Base-by-base conservation (phyloP, 2,888 invertebrate species). In the Candidula unifasciata region DNA sequence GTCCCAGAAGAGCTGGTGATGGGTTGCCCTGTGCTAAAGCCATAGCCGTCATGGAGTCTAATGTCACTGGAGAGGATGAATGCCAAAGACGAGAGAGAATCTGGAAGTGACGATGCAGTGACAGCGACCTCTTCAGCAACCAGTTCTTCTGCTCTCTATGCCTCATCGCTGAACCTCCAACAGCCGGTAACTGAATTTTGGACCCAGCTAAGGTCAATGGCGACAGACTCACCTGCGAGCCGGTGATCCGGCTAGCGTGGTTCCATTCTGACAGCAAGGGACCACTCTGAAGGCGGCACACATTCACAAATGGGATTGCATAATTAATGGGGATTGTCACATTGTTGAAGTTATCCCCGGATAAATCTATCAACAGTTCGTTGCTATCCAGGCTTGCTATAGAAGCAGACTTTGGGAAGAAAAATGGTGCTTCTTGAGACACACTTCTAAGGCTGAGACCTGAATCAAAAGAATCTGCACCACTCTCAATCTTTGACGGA, bases 371-470 rank as follows among this genome's bases (percentile, higher is more conserved):
- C 69, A 81, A 30, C 10, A 85, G 69, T 52, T 83, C 82, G 68
- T 82, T 76, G 33, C 78, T 83, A 18, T 83, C 83, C 37, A 78
- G 33, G n/a, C 83, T 78, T 3, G 78, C 83, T 16, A 73, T 69
- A 24, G 83, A 78, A 54, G 83, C 52, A 33, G 83, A 83, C 27
- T 78, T 78, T 1, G 77, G 78, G 57, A 78, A 78, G 35, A 79
- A 79, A 27, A 76, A 80, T 44, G 86, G 84, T 6, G 35, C 79
- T 60, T 88, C 88, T 64, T 86, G 86, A 27, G 88, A 87, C 44
- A 88, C 21, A 66, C 83, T 83, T 30, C 78, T 71, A 27, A 83
- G 30, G 16, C 83, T 69, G 6, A 83, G 78, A 16, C 83, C 83
- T 16, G 83, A 83, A 60, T 83, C 83, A 73, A 83, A 79, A 3